These are phyloP conservation scores for Mormyrus hasselquistii DNA, from an alignment of 2,797 vertebrate species.

Conservation along the genomic window DNA sequence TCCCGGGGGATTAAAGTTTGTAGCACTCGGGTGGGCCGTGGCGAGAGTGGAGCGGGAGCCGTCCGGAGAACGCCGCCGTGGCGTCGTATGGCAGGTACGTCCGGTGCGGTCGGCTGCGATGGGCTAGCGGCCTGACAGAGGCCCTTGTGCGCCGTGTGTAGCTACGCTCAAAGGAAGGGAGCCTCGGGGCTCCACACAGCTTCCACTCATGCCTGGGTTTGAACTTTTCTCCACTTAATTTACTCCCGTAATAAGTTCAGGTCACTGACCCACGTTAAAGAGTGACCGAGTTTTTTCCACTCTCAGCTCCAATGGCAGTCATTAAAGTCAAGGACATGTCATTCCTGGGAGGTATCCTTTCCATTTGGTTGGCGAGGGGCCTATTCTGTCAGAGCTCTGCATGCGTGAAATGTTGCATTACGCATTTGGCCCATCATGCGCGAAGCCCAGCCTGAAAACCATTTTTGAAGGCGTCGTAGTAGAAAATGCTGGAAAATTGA, in stretches of 20 bases:
- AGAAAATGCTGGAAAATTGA: neutral
- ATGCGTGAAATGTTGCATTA: neutral
- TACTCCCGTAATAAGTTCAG: conserved; percentile 15
- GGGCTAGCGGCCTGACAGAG: neutral
- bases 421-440: neutral
- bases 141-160: neutral
- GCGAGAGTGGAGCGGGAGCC: conserved; percentile 27
- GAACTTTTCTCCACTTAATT: conserved; percentile 13
- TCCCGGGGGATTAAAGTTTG: conserved; percentile 65
- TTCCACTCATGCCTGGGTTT: neutral
- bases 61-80: conserved; percentile 37
- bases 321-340: neutral
- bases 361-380: neutral
- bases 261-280: conserved; percentile 22
- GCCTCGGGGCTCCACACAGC: neutral
- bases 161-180: neutral
- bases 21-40: conserved; percentile 17
- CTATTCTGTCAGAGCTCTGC: neutral
- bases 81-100: conserved; percentile 52
- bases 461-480: neutral
- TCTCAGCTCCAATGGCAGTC: conserved; percentile 4
- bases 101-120: conserved; percentile 7
- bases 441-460: neutral
- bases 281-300: conserved; percentile 20
- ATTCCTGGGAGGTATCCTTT: neutral